These are phyloP conservation scores for Rhyzopertha dominica DNA, from an alignment of 1,140 invertebrate genomes.

Conservation along the genomic window DNA sequence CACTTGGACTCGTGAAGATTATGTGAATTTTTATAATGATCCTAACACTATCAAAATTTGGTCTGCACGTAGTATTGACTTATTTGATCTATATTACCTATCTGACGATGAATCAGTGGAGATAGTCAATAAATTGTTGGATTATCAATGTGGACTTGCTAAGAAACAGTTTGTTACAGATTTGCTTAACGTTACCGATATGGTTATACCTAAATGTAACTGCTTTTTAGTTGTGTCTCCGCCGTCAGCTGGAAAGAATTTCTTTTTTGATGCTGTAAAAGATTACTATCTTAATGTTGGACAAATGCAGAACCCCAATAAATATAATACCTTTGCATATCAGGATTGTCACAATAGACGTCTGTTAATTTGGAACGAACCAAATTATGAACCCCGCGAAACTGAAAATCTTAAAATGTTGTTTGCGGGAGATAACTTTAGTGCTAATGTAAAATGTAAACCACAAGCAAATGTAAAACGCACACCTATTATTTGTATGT, in stretches of 20 bases:
- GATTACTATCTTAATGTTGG: conserved; percentile 1
- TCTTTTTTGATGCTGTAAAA: not conserved
- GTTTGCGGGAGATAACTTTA: conserved; percentile 4
- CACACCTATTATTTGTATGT: not conserved
- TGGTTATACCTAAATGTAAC: not conserved
- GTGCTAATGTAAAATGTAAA: not conserved
- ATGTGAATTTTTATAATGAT: too few relatives aligned
- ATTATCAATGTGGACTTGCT: too few relatives aligned
- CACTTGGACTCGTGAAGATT: too few relatives aligned
- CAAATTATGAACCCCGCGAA: not conserved
- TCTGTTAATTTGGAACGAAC: conserved; percentile 1
- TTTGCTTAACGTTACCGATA: not conserved
- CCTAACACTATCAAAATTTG: too few relatives aligned
- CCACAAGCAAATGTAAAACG: conserved; percentile 2
- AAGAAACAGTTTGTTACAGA: too few relatives aligned
- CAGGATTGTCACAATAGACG: conserved; percentile 1
- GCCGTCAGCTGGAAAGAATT: conserved; percentile 3
- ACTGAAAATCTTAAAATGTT: conserved; percentile 3
- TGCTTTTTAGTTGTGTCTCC: not conserved
- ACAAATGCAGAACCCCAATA: conserved; percentile 1
- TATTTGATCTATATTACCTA: too few relatives aligned
- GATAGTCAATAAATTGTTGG: too few relatives aligned
- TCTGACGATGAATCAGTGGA: too few relatives aligned
- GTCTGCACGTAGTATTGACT: too few relatives aligned
- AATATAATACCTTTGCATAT: conserved; percentile 3